Conservation (phyloP, 2,113 vertebrate genomes). For the Sporophila hypoxantha region DNA sequence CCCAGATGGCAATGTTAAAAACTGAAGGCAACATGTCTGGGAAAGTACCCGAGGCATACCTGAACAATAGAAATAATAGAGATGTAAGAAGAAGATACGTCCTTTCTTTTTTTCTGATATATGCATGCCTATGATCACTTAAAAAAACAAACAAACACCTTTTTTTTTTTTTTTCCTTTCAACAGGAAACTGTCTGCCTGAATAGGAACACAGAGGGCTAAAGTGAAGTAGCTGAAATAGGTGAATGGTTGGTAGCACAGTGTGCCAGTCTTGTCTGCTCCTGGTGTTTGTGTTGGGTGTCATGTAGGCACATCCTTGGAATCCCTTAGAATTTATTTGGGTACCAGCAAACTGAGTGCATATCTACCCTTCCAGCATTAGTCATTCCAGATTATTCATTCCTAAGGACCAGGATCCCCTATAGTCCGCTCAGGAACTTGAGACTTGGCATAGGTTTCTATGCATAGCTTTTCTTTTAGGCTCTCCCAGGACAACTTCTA, state of each 20-base stretch:
- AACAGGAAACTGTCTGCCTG: background rate
- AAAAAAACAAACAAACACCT: slow-evolving; percentile 19
- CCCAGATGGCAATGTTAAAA: slow-evolving; percentile 41
- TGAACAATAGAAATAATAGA: slow-evolving; percentile 60
- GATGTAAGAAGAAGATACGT: slow-evolving; percentile 44
- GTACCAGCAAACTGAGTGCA: background rate
- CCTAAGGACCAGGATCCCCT: background rate
- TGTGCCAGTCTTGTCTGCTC: background rate
- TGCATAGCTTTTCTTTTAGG: background rate
- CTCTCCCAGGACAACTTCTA: background rate
- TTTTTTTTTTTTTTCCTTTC: background rate
- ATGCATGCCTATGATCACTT: slow-evolving; percentile 25
- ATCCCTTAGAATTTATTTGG: background rate
- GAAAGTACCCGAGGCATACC: slow-evolving; percentile 55
- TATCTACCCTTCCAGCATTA: background rate
- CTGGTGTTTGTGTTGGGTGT: background rate
- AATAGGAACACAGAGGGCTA: background rate
- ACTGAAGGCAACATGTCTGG: slow-evolving; percentile 55
- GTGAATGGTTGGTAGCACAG: background rate
- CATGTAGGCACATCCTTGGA: background rate
- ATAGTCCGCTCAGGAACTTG: background rate
- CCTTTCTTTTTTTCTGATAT: slow-evolving; percentile 23
- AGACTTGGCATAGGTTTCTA: background rate
- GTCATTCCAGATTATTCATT: background rate
- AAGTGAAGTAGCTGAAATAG: background rate